phyloP scores from a whole-genome alignment of 2,113 vertebrate species.

The Aythya baeri region DNA sequence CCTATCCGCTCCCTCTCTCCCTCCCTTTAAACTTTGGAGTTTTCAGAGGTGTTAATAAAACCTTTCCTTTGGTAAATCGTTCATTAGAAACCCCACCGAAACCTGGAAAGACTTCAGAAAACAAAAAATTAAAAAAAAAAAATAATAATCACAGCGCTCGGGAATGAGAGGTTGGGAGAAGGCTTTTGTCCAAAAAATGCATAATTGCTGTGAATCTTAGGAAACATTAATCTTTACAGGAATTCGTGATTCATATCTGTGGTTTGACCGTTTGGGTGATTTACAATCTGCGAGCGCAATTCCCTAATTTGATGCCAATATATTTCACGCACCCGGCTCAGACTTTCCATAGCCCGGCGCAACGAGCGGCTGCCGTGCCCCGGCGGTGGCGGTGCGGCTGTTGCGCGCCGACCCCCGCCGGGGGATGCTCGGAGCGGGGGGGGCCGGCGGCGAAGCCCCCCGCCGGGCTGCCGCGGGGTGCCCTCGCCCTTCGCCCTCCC shows the following conservation, averaged over 20 bases:
- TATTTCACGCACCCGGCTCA: neutral
- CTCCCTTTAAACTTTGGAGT: neutral
- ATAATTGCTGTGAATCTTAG: constrained; percentile 58
- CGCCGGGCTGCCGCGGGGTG: no score
- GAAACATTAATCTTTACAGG: constrained; percentile 66
- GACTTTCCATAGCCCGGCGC: neutral
- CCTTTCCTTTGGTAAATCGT: constrained; percentile 53
- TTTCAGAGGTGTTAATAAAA: constrained; percentile 65
- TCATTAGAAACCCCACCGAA: constrained; percentile 36
- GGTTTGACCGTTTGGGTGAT: constrained; percentile 55
- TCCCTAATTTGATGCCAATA: constrained; percentile 64
- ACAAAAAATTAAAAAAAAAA: neutral
- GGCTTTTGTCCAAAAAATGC: constrained; percentile 55
- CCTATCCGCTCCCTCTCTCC: constrained; percentile 3
- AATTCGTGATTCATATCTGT: constrained; percentile 67
- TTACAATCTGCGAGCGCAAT: constrained; percentile 44
- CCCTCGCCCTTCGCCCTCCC: neutral
- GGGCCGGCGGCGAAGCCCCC: neutral
- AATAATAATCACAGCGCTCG: neutral
- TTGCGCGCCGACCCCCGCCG: neutral
- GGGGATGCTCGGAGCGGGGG: neutral
- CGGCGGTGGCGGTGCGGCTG: neutral
- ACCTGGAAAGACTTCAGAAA: constrained; percentile 35
- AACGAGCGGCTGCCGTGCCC: neutral
- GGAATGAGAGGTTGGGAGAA: constrained; percentile 23